Evolutionary conservation across 2,888 invertebrate genomes (phyloP).

Genomic region (Pandemis heparana): DNA sequence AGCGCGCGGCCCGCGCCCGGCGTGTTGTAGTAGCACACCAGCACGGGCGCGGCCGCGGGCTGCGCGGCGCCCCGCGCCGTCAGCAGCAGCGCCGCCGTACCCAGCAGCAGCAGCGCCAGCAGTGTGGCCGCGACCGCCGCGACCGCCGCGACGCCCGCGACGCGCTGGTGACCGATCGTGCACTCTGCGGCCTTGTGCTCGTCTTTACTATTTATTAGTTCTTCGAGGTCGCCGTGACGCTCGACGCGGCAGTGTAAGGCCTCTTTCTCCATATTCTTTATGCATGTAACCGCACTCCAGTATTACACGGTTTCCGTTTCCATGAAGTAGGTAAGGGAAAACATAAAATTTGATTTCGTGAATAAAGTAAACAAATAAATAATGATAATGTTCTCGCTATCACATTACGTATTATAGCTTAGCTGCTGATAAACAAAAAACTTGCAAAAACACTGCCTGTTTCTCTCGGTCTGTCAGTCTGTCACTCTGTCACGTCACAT

Average conservation of each 20-base stretch:
- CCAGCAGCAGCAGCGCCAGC: conserved; percentile 18
- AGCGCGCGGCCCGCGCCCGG: conserved; percentile 64
- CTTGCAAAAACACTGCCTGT: not conserved
- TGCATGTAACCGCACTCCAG: not conserved
- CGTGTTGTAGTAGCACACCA: conserved; percentile 90
- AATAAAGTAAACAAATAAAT: conserved; percentile 13
- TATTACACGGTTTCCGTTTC: not conserved
- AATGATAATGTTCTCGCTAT: conserved; percentile 29
- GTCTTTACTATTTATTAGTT: conserved; percentile 13
- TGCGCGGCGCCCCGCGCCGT: not conserved
- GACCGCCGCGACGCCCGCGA: no score
- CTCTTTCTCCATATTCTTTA: conserved; percentile 7
- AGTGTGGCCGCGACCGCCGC: not conserved
- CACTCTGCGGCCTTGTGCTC: not conserved
- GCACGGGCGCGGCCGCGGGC: conserved; percentile 48
- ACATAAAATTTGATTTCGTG: not conserved
- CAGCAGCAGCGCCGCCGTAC: conserved; percentile 12
- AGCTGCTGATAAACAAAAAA: not conserved
- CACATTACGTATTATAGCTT: not conserved
- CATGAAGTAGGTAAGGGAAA: not conserved
- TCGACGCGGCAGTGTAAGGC: not conserved
- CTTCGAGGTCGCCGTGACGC: conserved; percentile 10
- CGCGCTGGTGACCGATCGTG: not conserved
- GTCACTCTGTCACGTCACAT: not conserved
- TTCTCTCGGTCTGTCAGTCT: not conserved